Conservation (phyloP, 2,113 vertebrate genomes). For the Crotophaga sulcirostris region DNA sequence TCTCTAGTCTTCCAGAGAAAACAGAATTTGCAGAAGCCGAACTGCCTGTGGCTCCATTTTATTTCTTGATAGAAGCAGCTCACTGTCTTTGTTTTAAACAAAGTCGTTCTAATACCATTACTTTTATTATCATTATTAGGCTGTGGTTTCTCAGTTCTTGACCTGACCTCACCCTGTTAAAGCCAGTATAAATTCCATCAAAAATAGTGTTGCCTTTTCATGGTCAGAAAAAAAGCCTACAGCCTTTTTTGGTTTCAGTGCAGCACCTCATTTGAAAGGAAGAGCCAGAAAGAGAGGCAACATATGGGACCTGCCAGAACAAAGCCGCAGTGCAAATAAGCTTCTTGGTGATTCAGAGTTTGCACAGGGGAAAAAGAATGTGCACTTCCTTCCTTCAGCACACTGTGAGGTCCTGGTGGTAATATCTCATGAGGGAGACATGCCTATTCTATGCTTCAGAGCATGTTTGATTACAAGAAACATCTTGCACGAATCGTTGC, state of each 20-base stretch:
- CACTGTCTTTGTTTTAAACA: background rate
- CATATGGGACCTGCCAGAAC: background rate
- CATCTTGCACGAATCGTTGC: background rate
- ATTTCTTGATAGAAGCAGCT: background rate
- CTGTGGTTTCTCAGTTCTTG: background rate
- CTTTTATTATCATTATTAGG: background rate
- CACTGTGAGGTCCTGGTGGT: background rate
- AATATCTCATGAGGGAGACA: background rate
- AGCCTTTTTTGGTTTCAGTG: background rate
- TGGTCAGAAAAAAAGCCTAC: background rate
- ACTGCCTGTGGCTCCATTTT: background rate
- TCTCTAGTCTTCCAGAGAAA: background rate
- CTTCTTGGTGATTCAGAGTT: background rate
- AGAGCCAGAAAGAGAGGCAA: background rate
- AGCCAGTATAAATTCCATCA: fast-evolving
- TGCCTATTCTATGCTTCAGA: background rate
- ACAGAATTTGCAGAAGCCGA: background rate
- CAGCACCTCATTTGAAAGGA: background rate
- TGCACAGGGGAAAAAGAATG: background rate
- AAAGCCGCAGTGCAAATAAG: background rate
- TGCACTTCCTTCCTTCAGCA: background rate
- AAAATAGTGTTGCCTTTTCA: background rate
- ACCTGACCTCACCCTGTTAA: background rate
- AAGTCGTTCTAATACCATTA: background rate
- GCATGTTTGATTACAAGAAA: constrained; percentile 6